A percentile compares a stretch with the other conserved stretches of the same genome.
Conservation (phyloP, 1,140 invertebrate genomes). For the Euwallacea similis region DNA sequence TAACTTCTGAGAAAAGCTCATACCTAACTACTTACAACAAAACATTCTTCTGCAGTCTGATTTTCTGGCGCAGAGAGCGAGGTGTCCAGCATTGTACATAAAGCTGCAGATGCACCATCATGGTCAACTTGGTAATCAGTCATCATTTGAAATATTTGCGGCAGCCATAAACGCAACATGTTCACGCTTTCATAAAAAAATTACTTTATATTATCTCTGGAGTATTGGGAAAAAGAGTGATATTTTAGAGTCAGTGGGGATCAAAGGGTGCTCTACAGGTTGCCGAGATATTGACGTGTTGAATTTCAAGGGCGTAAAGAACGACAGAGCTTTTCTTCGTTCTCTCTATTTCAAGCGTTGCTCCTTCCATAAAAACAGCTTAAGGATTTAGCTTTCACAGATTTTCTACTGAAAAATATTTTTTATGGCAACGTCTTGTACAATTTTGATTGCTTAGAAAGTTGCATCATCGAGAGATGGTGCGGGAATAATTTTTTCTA, state of each 20-base stretch:
- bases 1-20: neutral
- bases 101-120: conserved; percentile 29
- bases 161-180: conserved; percentile 41
- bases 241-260: neutral
- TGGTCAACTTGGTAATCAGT: conserved; percentile 39
- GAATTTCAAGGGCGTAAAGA: too few relatives aligned
- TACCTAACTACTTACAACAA: conserved; percentile 33
- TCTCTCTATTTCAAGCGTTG: too few relatives aligned
- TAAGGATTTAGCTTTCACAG: too few relatives aligned
- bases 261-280: neutral
- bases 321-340: too few relatives aligned
- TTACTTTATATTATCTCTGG: neutral
- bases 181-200: conserved; percentile 24
- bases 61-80: conserved; percentile 1
- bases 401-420: too few relatives aligned
- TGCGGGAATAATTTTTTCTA: too few relatives aligned
- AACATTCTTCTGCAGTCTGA: conserved; percentile 29
- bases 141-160: conserved; percentile 43
- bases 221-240: neutral
- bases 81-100: conserved; percentile 41
- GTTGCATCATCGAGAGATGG: too few relatives aligned
- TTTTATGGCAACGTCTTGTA: too few relatives aligned
- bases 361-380: too few relatives aligned
- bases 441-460: too few relatives aligned
- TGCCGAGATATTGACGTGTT: too few relatives aligned